Evolutionary conservation across 2,797 vertebrate species (phyloP), one percentile per base, ranked within the genome.

Genomic region (Typhlichthys subterraneus): DNA sequence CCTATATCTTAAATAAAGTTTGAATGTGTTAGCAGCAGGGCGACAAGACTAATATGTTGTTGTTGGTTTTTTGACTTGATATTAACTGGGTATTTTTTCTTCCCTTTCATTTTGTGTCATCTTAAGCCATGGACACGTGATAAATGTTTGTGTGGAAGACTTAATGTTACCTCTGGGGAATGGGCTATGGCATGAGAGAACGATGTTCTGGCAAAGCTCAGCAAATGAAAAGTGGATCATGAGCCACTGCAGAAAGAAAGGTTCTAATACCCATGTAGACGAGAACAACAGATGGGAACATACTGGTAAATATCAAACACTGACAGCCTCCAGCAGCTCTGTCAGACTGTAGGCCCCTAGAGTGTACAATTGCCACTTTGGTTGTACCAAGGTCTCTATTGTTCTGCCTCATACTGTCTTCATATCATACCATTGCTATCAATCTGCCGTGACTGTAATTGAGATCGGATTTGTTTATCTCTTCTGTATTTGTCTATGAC

Each of bases 261-360:
- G 58, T 55, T 79, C 61, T 79, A 69, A 77, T 77, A 66, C 65
- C 62, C 52, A 33, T 70, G 71, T 54, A 78, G 60, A 80, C 66
- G 72, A 73, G 65, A 83, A 73, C 63, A 78, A 67, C 73, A 82
- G 79, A 85, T 81, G 85, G 78, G 84, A 81, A 76, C 77, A 74
- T 42, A 61, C 76, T 69, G 61, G 76, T 77, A 81, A 81, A 80
- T 83, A 89, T 86, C 72, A 81, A 81, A 78, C 74, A 59, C 72
- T 60, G 78, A 73, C 77, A 81, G 70, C 68, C 75, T 73, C 71
- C 70, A 78, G 75, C 69, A 75, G 70, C 79, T 77, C 38, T 53
- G 70, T 66, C 74, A 82, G 79, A 59, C 72, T 69, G 57, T 5
- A 0, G 52, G 73, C 64, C 75, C 56, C 77, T 59, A 47, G 75